Evolutionary conservation across 2,797 vertebrate genomes (phyloP), one percentile per base, ranked within the genome.

Genomic region (Leptatherina wallacei): DNA sequence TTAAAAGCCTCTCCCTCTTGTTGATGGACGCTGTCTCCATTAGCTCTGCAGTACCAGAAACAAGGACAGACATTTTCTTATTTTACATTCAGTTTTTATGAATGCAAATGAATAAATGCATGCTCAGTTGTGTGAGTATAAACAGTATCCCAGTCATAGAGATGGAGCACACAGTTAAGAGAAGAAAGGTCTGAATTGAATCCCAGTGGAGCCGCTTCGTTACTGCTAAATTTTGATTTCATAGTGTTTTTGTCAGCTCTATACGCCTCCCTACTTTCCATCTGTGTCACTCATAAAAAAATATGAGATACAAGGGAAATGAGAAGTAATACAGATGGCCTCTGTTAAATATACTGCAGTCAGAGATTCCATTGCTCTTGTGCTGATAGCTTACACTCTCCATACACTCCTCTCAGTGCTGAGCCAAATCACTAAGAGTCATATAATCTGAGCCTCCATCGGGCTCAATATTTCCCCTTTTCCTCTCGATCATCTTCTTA

Each of bases 381-480:
- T 62, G 65, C 65, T 52, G 3, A 38, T 42, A 64, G n/a, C 40
- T 68, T 13, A 66, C 56, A 35, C 18, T 58, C 30, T 47, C 57
- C 32, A 55, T 20, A 38, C 38, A 42, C 12, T 75, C 62, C 61
- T 56, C 44, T 44, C 14, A 64, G 36, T 1, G n/a, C 18, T 33
- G 36, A 16, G 42, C 56, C 30, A 67, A 27, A 33, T 40, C 49
- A 54, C 44, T 61, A 55, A 58, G 65, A 54, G 59, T 68, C 60
- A 60, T 78, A 61, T 72, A 74, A 75, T 66, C 5, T 61, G 59
- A 81, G 32, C 70, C 64, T 67, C 70, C 52, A 79, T 80, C 69
- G 29, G 59, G 54, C 68, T 80, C 57, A 58, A 18, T 61, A 29
- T 63, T 54, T 51, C 64, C 44, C 22, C 51, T 62, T 60, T 65